These are phyloP conservation scores for Pterostichus niger DNA, from an alignment of 2,888 invertebrate genomes.

Conservation along the genomic window DNA sequence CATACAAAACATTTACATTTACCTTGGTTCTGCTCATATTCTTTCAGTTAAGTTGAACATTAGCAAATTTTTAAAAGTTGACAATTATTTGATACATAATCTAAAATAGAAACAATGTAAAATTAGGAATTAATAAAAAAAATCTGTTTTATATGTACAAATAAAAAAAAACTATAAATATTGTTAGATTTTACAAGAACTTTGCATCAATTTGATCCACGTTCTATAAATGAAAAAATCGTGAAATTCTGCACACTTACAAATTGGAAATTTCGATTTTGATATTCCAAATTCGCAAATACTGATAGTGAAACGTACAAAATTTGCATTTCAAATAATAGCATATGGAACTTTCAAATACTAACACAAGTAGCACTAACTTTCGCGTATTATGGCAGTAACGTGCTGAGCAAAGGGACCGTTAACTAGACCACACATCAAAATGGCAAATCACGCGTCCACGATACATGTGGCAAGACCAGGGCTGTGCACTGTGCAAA, in stretches of 20 bases:
- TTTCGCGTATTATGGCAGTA: conserved; percentile 59
- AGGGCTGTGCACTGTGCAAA: conserved; percentile 3
- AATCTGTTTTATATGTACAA: too few relatives aligned
- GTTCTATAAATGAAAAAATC: conserved; percentile 1
- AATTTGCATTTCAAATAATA: conserved; percentile 66
- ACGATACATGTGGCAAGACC: conserved; percentile 24
- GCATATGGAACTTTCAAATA: conserved; percentile 64
- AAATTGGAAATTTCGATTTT: conserved; percentile 66
- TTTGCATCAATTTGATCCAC: not conserved
- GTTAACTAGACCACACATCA: conserved; percentile 59
- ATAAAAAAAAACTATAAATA: too few relatives aligned
- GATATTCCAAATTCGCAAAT: conserved; percentile 66
- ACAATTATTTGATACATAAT: too few relatives aligned
- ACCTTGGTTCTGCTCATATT: too few relatives aligned
- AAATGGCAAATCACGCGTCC: conserved; percentile 54
- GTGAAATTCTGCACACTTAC: conserved; percentile 46
- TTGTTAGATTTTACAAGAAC: too few relatives aligned
- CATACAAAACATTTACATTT: too few relatives aligned
- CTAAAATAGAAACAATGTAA: too few relatives aligned
- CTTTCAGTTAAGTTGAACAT: too few relatives aligned
- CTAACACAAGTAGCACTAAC: conserved; percentile 57
- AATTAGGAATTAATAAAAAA: too few relatives aligned
- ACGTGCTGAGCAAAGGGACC: conserved; percentile 41
- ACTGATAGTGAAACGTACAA: conserved; percentile 64
- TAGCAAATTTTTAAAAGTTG: too few relatives aligned